phyloP scores from a whole-genome alignment of 1,140 invertebrate species.

The Lamellibrachia luymesi region DNA sequence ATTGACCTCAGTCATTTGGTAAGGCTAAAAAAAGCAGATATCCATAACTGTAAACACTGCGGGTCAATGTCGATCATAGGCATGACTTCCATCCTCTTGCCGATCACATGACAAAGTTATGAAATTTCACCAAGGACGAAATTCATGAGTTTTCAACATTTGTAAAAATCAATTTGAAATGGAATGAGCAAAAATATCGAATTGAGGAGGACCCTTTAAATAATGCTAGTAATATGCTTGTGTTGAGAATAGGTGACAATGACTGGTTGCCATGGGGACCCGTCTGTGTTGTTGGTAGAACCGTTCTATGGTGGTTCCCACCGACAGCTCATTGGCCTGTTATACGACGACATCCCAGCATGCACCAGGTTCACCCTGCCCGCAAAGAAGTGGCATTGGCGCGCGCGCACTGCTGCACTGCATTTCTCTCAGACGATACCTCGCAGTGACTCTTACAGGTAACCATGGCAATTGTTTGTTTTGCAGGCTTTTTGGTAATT shows the following conservation, averaged over 20 bases:
- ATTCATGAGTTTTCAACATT: too few relatives aligned
- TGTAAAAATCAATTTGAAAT: too few relatives aligned
- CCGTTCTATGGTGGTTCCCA: constrained; percentile 74
- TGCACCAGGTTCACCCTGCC: constrained; percentile 61
- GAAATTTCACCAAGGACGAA: too few relatives aligned
- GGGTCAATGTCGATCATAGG: too few relatives aligned
- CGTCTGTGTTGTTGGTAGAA: constrained; percentile 57
- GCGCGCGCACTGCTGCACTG: constrained; percentile 69
- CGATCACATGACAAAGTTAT: too few relatives aligned
- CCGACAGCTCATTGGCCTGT: constrained; percentile 66
- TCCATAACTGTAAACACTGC: too few relatives aligned
- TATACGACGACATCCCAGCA: constrained; percentile 50
- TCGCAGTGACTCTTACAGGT: constrained; percentile 58
- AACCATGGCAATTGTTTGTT: constrained; percentile 11
- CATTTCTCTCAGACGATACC: constrained; percentile 67
- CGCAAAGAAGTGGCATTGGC: constrained; percentile 79
- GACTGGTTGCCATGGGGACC: neutral
- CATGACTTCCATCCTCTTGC: too few relatives aligned
- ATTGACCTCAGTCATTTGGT: too few relatives aligned
- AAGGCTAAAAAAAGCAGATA: too few relatives aligned
- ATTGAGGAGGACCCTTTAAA: too few relatives aligned
- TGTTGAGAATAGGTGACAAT: neutral
- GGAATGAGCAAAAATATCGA: too few relatives aligned
- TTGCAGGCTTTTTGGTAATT: neutral
- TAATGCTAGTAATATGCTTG: too few relatives aligned